Base-by-base conservation (phyloP, 2,888 invertebrate species). In the Dyspetes luteomarginatus region DNA sequence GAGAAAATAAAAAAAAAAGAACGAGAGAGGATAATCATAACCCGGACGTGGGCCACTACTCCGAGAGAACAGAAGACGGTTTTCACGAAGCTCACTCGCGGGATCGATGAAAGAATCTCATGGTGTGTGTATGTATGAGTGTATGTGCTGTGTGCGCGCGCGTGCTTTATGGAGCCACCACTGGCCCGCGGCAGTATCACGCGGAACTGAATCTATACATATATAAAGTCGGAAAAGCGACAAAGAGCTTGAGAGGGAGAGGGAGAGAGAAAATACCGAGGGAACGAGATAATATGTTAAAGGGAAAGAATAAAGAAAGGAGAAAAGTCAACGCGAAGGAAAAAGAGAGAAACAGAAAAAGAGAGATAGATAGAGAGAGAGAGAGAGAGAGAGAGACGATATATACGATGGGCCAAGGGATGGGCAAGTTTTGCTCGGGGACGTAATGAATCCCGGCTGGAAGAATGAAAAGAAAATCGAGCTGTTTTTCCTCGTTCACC, bases 11-110 rank as follows among this genome's bases (percentile, higher is more conserved):
- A 52, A 79, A 60, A 50, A n/a, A n/a, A 78, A 62, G 68, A 75
- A 48, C 69, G 26, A 48, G 75, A 82, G 72, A 82, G 83, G 82
- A 82, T 84, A 85, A 82, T 84, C 82, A 82, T 79, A 75, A 79
- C 71, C 45, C 52, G 71, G 56, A 67, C 55, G 72, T 52, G 55
- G 48, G 67, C 56, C 65, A 43, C 43, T 62, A 28, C 64, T 65
- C 45, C 24, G 73, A 62, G 64, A 56, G 56, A 43, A 45, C 12
- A 30, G 65, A 72, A 67, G 68, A 73, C 64, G 72, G 71, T 77
- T 81, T 77, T 68, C 30, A 45, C 56, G 30, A 56, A 64, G 30
- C 74, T 74, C 30, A 15, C 43, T 65, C 69, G 43, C 9, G 30
- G 50, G 64, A 74, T 79, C 79, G 75, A 79, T 79, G 79, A 75